Conservation (phyloP, 2,888 invertebrate genomes). For the Phengaris alcon region DNA sequence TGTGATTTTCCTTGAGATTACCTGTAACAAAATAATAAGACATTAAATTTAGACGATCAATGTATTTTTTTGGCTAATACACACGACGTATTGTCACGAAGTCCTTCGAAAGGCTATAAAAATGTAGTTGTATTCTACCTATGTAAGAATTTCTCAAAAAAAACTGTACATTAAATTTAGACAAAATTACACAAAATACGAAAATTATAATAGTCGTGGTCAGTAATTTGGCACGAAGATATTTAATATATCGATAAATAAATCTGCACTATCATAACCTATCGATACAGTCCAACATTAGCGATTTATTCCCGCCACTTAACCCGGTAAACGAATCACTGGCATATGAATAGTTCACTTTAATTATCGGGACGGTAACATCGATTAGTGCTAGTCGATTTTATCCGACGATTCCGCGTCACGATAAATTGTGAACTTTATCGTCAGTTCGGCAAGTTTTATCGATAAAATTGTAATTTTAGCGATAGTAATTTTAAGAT, state of each 20-base stretch:
- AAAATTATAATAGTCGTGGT: too few species aligned
- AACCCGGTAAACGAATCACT: slow-evolving; percentile 14
- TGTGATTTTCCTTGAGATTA: background rate
- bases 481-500: background rate
- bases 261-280: background rate
- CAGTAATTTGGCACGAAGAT: too few species aligned
- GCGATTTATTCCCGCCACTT: slow-evolving; percentile 14
- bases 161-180: too few species aligned
- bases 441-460: background rate
- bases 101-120: too few species aligned
- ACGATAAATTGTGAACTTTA: background rate
- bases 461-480: background rate
- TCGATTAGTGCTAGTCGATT: slow-evolving; percentile 22
- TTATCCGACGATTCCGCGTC: background rate
- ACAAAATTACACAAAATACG: too few species aligned
- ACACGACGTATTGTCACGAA: too few species aligned
- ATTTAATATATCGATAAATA: background rate
- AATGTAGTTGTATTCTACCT: too few species aligned
- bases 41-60: background rate
- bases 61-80: too few species aligned
- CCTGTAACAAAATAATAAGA: slow-evolving; percentile 8
- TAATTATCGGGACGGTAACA: slow-evolving; percentile 16
- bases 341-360: slow-evolving; percentile 18
- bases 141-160: too few species aligned
- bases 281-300: background rate